Conservation (phyloP, 2,113 vertebrate species). For the Calypte anna region DNA sequence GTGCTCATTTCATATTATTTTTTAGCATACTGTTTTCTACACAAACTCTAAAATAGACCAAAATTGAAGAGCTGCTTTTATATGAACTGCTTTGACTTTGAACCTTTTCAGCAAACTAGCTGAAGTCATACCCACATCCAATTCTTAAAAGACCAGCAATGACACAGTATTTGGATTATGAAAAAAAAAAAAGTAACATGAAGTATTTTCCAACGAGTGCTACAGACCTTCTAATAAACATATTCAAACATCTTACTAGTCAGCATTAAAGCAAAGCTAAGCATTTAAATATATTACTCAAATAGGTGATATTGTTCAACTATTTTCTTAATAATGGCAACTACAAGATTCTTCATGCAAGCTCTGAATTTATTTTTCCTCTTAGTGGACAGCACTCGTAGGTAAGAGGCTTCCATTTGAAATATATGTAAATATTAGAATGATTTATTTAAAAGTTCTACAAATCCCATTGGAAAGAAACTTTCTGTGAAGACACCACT, state of each 20-base stretch:
- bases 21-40: not conserved
- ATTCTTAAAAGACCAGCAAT: not conserved
- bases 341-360: not conserved
- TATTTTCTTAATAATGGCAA: not conserved
- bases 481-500: not conserved
- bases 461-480: not conserved
- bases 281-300: not conserved
- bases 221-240: not conserved
- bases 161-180: not conserved
- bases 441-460: not conserved
- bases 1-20: not conserved
- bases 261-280: not conserved
- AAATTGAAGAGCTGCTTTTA: not conserved
- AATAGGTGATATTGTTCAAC: not conserved
- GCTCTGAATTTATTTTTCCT: not conserved
- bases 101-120: not conserved
- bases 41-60: not conserved
- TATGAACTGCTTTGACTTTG: not conserved
- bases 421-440: not conserved
- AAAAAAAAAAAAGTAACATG: not conserved
- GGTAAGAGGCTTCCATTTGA: not conserved
- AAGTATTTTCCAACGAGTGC: not conserved
- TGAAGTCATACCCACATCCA: not conserved
- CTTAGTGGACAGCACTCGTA: not conserved
- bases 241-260: not conserved